A percentile compares a stretch with the other conserved stretches of the same genome.
These are phyloP conservation scores for Tangara arthus DNA, from an alignment of 2,797 vertebrate genomes.

Conservation along the genomic window DNA sequence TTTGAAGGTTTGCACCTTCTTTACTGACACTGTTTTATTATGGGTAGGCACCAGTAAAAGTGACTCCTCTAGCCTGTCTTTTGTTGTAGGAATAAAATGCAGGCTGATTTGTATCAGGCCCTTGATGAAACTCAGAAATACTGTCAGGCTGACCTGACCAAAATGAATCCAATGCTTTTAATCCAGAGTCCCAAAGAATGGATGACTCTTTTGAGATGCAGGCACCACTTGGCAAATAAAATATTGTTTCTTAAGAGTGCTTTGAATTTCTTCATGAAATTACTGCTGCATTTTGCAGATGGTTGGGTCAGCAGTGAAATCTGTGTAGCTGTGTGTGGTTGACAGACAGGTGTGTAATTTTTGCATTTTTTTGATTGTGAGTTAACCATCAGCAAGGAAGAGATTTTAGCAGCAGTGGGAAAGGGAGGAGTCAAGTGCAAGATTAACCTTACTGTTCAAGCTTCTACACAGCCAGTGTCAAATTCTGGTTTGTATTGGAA, in stretches of 20 bases:
- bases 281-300: conserved; percentile 8
- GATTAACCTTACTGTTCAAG: neutral
- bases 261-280: neutral
- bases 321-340: neutral
- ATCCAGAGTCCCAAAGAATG: neutral
- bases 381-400: neutral
- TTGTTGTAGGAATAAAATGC: neutral
- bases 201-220: neutral
- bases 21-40: neutral
- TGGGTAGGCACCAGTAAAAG: neutral
- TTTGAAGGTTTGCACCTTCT: neutral
- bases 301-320: neutral
- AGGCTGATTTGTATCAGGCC: neutral
- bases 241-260: neutral
- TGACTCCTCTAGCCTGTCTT: neutral
- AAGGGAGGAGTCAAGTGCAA: neutral
- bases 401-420: neutral
- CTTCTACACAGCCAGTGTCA: neutral
- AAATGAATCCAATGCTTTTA: neutral
- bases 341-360: neutral
- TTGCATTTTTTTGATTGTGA: neutral
- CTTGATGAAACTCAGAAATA: neutral
- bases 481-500: neutral
- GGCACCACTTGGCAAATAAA: neutral
- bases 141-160: neutral